Conservation (phyloP, 2,888 invertebrate genomes). For the Eupithecia insigniata region DNA sequence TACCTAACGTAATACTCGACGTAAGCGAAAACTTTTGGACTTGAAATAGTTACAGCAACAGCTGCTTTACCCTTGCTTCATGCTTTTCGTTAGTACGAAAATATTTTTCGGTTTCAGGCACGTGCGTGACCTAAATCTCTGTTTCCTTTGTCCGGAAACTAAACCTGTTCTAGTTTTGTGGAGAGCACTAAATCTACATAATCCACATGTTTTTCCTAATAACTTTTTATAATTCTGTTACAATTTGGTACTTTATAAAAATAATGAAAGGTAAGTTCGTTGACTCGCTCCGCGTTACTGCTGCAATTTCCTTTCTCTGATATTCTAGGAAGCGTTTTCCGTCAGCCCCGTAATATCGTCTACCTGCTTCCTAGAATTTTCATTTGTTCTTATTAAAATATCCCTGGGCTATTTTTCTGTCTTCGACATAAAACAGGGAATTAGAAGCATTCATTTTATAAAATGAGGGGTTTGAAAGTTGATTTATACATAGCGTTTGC, state of each 20-base stretch:
- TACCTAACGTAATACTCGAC: conserved; percentile 30
- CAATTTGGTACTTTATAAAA: neutral
- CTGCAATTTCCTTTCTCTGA: conserved; percentile 40
- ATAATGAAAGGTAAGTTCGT: conserved; percentile 22
- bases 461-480: neutral
- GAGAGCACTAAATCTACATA: neutral
- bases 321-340: conserved; percentile 30
- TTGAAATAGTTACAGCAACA: conserved; percentile 17
- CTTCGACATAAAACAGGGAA: neutral
- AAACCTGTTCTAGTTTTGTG: neutral
- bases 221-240: neutral
- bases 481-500: neutral
- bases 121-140: conserved; percentile 23
- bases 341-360: conserved; percentile 25
- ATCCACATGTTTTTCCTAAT: neutral
- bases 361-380: conserved; percentile 14
- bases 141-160: conserved; percentile 1
- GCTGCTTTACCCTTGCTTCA: conserved; percentile 9
- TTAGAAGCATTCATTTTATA: neutral
- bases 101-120: conserved; percentile 6
- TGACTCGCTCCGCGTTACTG: conserved; percentile 20
- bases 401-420: neutral
- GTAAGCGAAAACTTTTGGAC: conserved; percentile 24
- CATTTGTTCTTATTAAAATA: neutral
- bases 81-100: neutral